phyloP scores from a whole-genome alignment of 2,113 vertebrate genomes.

The Mohoua ochrocephala region DNA sequence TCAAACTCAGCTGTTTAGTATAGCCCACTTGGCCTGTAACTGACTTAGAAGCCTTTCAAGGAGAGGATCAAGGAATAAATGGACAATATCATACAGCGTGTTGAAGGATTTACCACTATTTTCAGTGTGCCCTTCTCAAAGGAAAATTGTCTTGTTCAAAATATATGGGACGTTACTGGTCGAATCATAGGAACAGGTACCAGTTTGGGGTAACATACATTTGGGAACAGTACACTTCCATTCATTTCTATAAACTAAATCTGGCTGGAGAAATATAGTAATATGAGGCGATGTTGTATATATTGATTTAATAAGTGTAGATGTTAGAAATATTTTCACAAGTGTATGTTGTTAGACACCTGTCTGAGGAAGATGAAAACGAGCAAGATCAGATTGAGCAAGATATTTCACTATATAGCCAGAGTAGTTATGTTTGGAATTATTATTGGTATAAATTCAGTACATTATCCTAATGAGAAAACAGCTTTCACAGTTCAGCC shows the following conservation, averaged over 20 bases:
- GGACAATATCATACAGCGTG: accelerated
- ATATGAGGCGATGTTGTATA: neutral
- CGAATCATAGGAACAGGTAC: neutral
- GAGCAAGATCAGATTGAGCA: neutral
- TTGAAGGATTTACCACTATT: neutral
- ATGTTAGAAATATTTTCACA: neutral
- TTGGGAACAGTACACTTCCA: neutral
- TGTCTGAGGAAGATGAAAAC: neutral
- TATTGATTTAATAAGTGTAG: neutral
- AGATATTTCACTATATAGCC: neutral
- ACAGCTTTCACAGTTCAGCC: neutral
- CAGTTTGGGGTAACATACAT: neutral
- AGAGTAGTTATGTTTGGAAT: neutral
- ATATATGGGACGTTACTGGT: neutral
- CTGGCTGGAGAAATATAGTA: neutral
- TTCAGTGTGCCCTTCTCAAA: neutral
- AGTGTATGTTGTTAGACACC: neutral
- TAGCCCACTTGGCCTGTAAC: neutral
- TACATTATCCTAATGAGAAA: neutral
- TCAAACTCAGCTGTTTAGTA: neutral
- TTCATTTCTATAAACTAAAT: neutral
- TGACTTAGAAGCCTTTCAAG: neutral
- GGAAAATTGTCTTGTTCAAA: neutral
- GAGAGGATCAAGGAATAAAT: neutral
- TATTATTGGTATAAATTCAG: neutral